Evolutionary conservation across 2,888 invertebrate genomes (phyloP), one percentile per base, ranked within the genome.

Genomic region (Habrosyne pyritoides): DNA sequence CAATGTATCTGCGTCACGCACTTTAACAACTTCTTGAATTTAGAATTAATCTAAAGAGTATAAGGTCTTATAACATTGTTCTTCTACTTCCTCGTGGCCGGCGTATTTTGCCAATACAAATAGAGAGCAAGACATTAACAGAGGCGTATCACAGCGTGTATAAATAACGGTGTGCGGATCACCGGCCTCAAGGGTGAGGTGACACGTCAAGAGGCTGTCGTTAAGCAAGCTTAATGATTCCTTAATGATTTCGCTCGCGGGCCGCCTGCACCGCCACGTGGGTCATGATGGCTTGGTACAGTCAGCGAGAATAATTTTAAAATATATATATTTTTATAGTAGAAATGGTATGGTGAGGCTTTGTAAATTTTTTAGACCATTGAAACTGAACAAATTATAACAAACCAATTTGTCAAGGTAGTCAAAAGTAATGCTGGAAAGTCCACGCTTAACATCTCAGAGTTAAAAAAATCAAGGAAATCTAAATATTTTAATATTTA

Each of bases 191-290:
- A 12, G 30, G 36, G 53, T 22, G 26, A 22, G 66, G 67, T 58
- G 71, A 67, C 65, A 69, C 69, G 73, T 71, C 71, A 66, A 77
- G 75, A 65, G 71, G 68, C 70, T 61, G 73, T 74, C 74, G 78
- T 74, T 78, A 75, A 67, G 66, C 70, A 69, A 66, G 70, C 69
- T 81, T 86, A 86, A 87, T 84, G 83, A 83, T 81, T 81, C 78
- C 81, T 78, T 86, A 86, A 86, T 86, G 84, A 84, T 79, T 75
- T 63, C 63, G 71, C 75, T 73, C 67, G 63, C 60, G 63, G 56
- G 58, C 60, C 56, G 56, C 28, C 42, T 28, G 42, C 42, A 42
- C 22, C 26, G 36, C 14, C 42, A 42, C 8, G 18, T 52, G 46
- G 52, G 28, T 6, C n/a, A 21, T 28, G 28, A 21, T 46, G 18